Evolutionary conservation across 2,888 invertebrate genomes (phyloP).

Genomic region (Phyllotreta striolata): DNA sequence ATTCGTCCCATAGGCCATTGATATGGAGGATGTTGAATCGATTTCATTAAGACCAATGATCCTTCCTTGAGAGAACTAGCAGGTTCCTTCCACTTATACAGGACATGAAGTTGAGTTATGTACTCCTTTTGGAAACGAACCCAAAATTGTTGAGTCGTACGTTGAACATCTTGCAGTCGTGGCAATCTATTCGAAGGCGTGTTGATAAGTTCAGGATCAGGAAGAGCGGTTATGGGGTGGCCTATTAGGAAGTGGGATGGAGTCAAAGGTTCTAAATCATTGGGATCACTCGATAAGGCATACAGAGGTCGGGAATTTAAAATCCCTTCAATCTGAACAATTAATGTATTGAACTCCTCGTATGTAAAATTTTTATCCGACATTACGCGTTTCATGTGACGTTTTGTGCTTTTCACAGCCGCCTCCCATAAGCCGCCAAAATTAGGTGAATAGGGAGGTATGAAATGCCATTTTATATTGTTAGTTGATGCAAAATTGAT

Average conservation of each 20-base stretch:
- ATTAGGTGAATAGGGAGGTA: constrained; percentile 39
- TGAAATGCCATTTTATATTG: constrained; percentile 36
- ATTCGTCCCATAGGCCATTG: too few relatives aligned
- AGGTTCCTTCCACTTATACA: too few relatives aligned
- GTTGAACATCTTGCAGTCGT: too few relatives aligned
- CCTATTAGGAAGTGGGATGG: constrained; percentile 37
- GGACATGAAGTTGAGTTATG: too few relatives aligned
- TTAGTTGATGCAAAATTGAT: constrained; percentile 2
- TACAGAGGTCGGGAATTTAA: constrained; percentile 30
- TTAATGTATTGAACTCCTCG: constrained; percentile 23
- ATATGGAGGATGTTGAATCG: too few relatives aligned
- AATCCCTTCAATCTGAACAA: constrained; percentile 31
- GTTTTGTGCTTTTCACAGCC: constrained; percentile 37
- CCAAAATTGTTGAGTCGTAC: too few relatives aligned
- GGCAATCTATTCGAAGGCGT: too few relatives aligned
- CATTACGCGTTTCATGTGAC: constrained; percentile 37
- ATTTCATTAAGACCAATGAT: too few relatives aligned
- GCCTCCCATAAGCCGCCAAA: constrained; percentile 42
- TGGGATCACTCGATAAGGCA: constrained; percentile 28
- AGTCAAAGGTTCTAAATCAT: constrained; percentile 29
- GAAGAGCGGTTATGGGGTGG: constrained; percentile 18
- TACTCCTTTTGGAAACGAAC: too few relatives aligned
- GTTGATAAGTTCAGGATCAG: constrained; percentile 27
- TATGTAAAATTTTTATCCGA: constrained; percentile 27
- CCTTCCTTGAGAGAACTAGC: too few relatives aligned